These are phyloP conservation scores for Aphaenogaster rudis DNA, from an alignment of 1,140 invertebrate genomes.

Conservation along the genomic window DNA sequence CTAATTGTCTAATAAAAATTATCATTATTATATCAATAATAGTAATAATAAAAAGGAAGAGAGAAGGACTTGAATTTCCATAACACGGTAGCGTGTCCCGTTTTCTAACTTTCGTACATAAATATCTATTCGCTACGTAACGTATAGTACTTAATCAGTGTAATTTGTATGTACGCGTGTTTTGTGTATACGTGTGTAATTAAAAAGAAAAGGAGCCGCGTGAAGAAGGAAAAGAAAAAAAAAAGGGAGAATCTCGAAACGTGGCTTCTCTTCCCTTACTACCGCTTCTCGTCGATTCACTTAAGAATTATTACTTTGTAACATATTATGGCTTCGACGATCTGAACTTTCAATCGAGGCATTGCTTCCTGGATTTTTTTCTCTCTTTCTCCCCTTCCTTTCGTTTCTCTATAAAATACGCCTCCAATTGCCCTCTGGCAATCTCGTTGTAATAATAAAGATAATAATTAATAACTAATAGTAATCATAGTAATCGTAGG, in stretches of 20 bases:
- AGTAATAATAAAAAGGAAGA: slow-evolving; percentile 61
- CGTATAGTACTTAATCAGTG: slow-evolving; percentile 69
- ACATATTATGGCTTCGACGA: slow-evolving; percentile 69
- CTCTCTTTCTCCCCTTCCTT: slow-evolving; percentile 60
- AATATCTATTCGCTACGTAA: slow-evolving; percentile 70
- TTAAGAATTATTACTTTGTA: slow-evolving; percentile 60
- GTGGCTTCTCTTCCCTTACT: slow-evolving; percentile 75
- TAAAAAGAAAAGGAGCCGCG: slow-evolving; percentile 63
- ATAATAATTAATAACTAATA: slow-evolving; percentile 70
- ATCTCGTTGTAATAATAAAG: slow-evolving; percentile 67
- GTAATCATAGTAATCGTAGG: slow-evolving; percentile 69
- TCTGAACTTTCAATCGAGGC: slow-evolving; percentile 69
- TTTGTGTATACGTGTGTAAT: slow-evolving; percentile 58
- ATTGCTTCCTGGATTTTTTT: slow-evolving; percentile 62
- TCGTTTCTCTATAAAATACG: slow-evolving; percentile 83
- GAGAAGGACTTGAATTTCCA: slow-evolving; percentile 58
- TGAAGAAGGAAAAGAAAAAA: slow-evolving; percentile 67
- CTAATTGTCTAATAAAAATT: slow-evolving; percentile 69
- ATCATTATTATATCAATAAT: slow-evolving; percentile 65
- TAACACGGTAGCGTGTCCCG: slow-evolving; percentile 81
- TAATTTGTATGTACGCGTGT: slow-evolving; percentile 63
- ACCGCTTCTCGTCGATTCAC: slow-evolving; percentile 67
- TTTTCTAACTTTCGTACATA: slow-evolving; percentile 65
- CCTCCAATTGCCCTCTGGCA: slow-evolving; percentile 84
- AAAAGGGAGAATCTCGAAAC: slow-evolving; percentile 81